Conservation (phyloP, 2,797 vertebrate species). For the Chromis chromis region DNA sequence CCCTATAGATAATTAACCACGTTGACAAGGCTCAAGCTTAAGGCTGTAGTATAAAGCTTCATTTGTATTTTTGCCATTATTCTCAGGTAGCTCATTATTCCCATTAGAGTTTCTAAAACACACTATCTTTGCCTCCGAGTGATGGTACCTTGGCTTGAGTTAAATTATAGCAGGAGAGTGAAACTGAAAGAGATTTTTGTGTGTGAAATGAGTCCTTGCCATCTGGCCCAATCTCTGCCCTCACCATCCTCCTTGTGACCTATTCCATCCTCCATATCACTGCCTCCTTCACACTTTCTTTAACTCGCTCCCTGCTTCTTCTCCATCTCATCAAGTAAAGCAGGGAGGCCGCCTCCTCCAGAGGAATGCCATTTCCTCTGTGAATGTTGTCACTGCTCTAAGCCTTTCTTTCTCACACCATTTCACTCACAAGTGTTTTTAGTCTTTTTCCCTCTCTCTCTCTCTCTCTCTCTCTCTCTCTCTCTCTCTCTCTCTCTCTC, state of each 20-base stretch:
- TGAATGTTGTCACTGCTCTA: slow-evolving; percentile 58
- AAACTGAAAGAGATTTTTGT: slow-evolving; percentile 7
- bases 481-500: neutral
- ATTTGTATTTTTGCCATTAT: slow-evolving; percentile 19
- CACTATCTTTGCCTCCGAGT: slow-evolving; percentile 14
- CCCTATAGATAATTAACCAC: slow-evolving; percentile 35
- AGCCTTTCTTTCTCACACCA: slow-evolving; percentile 71
- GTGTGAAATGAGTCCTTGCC: slow-evolving; percentile 36
- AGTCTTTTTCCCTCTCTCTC: slow-evolving; percentile 3
- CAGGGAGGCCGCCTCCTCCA: slow-evolving; percentile 37
- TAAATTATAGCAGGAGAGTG: slow-evolving; percentile 14
- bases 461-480: slow-evolving; percentile 40
- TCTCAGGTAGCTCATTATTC: slow-evolving; percentile 49
- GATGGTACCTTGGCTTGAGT: slow-evolving; percentile 8
- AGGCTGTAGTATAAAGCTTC: slow-evolving; percentile 25
- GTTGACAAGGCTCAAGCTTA: slow-evolving; percentile 35
- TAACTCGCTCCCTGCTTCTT: slow-evolving; percentile 29
- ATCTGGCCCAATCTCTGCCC: slow-evolving; percentile 34
- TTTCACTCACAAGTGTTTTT: slow-evolving; percentile 72
- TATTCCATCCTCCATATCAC: slow-evolving; percentile 32
- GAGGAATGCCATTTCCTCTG: slow-evolving; percentile 70
- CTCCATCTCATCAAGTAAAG: slow-evolving; percentile 63
- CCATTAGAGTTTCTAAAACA: slow-evolving; percentile 14
- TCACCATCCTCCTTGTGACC: slow-evolving; percentile 56
- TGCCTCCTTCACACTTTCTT: slow-evolving; percentile 51